phyloP scores from a whole-genome alignment of 2,113 vertebrate genomes.

The Phaethornis superciliosus region DNA sequence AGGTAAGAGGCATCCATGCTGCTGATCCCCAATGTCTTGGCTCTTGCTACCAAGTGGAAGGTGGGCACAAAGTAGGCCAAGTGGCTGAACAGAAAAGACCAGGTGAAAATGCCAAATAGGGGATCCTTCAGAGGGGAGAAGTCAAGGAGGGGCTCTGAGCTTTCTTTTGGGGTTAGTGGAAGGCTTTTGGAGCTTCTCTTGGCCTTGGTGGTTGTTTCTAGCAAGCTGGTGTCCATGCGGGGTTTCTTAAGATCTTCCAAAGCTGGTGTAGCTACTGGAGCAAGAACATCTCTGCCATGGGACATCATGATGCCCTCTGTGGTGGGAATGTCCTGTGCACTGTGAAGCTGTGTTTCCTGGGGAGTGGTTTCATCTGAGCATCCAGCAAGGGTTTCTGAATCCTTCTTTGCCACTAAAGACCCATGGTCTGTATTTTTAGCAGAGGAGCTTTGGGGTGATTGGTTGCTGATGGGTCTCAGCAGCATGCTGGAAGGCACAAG shows the following conservation, averaged over 20 bases:
- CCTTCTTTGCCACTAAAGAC: neutral
- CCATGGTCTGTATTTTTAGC: neutral
- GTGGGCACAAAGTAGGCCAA: constrained; percentile 90
- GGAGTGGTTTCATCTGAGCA: neutral
- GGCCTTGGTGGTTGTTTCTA: constrained; percentile 11
- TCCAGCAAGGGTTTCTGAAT: neutral
- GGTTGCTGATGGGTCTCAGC: constrained; percentile 77
- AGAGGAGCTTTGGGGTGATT: neutral
- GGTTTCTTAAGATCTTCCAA: neutral
- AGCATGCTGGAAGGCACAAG: constrained; percentile 91
- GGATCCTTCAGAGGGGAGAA: constrained; percentile 87
- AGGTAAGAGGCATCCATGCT: constrained; percentile 92
- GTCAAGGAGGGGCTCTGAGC: constrained; percentile 73
- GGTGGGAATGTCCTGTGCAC: neutral
- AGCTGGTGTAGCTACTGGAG: rapidly evolving
- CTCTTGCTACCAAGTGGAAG: constrained; percentile 90
- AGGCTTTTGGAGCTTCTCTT: neutral
- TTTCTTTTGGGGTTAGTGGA: neutral
- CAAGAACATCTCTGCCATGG: neutral
- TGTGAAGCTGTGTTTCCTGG: neutral
- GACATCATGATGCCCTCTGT: neutral
- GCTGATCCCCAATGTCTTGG: constrained; percentile 84
- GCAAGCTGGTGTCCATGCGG: neutral
- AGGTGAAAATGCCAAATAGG: constrained; percentile 90
- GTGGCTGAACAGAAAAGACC: constrained; percentile 92